Base-by-base conservation (phyloP, 2,113 vertebrate species). In the Centropus unirufus region DNA sequence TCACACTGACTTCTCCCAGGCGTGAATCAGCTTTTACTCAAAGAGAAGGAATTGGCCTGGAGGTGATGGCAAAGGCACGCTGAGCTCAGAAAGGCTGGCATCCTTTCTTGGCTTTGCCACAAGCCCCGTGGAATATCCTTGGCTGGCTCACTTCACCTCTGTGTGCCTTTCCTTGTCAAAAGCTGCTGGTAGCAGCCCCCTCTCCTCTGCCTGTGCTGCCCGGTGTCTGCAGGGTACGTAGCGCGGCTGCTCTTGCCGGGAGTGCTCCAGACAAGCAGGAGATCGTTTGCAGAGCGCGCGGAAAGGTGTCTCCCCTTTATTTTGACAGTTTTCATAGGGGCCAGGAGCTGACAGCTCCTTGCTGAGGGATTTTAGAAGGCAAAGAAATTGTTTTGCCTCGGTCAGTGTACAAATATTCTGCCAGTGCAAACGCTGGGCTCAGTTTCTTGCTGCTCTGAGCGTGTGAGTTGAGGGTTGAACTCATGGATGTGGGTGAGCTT, bases 61-160 rank as follows among this genome's bases (percentile, higher is more conserved):
- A 95, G 94, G 94, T 97, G 95, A 96, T 93, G 90, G 95, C 92
- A 95, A 86, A 90, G 93, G 66, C 93, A 95, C 64, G 76, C 82
- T 80, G 90, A 77, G 89, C 88, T 92, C 92, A 66, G 86, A 62
- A 96, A 88, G 73, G 88, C 83, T 96, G 96, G 90, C 95, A 96
- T 82, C 66, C 3, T 80, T 92, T 92, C 95, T 54, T 96, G 94
- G 93, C 92, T 93, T 83, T 89, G 88, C 94, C 92, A 95, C 64
- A 5, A 86, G 69, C 94, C 94, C 83, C 83, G 90, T 89, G 83
- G 92, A 89, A 90, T 58, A 88, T 83, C 92, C 90, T 95, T 90
- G 94, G 86, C 92, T 51, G 51, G 73, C 83, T 95, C 69, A 2
- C 46, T 34, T 95, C 90, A 82, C 88, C 93, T 96, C 83, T 49